phyloP scores from a whole-genome alignment of 1,140 invertebrate genomes.

The Mya arenaria region DNA sequence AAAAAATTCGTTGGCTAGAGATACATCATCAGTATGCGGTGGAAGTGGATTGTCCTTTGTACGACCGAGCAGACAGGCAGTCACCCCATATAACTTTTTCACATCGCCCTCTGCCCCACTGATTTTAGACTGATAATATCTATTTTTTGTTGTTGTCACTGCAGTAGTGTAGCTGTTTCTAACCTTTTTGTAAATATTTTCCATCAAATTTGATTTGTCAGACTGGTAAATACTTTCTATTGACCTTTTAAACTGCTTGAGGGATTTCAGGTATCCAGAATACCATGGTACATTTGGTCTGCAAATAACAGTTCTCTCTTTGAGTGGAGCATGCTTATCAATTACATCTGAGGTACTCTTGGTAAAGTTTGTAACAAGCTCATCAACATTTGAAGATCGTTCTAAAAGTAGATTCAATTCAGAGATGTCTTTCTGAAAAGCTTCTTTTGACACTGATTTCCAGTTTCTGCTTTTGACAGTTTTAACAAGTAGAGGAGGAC shows the following conservation, averaged over 20 bases:
- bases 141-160: not conserved
- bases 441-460: not conserved
- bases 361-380: not conserved
- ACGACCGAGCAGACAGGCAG: not conserved
- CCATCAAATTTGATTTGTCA: not conserved
- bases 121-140: not conserved
- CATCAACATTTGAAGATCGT: not conserved
- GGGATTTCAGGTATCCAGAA: slow-evolving; percentile 1
- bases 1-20: slow-evolving; percentile 10
- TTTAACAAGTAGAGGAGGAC: not conserved
- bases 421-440: not conserved
- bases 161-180: too few relatives aligned
- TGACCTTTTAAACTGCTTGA: slow-evolving; percentile 8
- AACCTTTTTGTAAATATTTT: not conserved
- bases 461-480: slow-evolving; percentile 9
- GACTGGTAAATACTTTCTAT: not conserved
- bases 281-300: slow-evolving; percentile 11
- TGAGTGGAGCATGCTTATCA: not conserved
- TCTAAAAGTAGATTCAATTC: not conserved
- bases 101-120: slow-evolving; percentile 3
- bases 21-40: not conserved
- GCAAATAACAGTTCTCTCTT: not conserved
- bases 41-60: slow-evolving; percentile 22
- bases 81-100: slow-evolving; percentile 6
- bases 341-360: not conserved